phyloP scores from a whole-genome alignment of 2,113 vertebrate species.

The Pampusana beccarii region DNA sequence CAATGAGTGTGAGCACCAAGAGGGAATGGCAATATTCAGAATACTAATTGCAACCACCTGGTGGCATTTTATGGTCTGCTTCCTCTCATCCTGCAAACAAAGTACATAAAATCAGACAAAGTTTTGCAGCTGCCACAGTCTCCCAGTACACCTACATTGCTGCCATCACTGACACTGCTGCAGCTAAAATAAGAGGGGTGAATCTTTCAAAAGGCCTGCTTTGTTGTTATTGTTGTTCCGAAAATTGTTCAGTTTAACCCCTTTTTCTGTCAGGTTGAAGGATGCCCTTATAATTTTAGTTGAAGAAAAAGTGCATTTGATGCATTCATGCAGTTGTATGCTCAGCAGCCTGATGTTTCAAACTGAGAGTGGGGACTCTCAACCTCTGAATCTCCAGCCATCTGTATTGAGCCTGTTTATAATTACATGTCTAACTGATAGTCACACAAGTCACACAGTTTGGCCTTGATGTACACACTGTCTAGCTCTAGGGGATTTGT shows the following conservation, averaged over 20 bases:
- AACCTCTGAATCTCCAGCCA: background rate
- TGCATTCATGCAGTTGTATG: background rate
- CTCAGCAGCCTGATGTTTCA: background rate
- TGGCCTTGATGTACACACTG: background rate
- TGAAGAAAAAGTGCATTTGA: background rate
- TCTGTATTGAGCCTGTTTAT: background rate
- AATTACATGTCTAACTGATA: background rate
- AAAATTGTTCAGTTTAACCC: background rate
- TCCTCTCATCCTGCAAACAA: background rate
- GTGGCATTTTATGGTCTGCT: background rate
- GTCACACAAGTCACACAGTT: background rate
- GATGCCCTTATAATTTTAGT: background rate
- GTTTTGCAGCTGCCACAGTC: background rate
- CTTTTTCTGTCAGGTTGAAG: background rate
- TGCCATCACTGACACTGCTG: fast-evolving
- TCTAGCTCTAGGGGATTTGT: background rate
- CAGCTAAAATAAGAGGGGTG: background rate
- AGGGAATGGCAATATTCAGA: background rate
- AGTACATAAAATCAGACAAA: background rate
- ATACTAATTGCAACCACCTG: background rate
- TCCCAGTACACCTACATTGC: background rate
- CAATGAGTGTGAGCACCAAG: background rate
- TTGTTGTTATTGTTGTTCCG: no score
- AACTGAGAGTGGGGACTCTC: fast-evolving
- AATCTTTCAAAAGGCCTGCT: background rate